A percentile compares a stretch with the other conserved stretches of the same genome.
These are phyloP conservation scores for Pegoplata infirma DNA, from an alignment of 2,888 invertebrate genomes.

Conservation along the genomic window DNA sequence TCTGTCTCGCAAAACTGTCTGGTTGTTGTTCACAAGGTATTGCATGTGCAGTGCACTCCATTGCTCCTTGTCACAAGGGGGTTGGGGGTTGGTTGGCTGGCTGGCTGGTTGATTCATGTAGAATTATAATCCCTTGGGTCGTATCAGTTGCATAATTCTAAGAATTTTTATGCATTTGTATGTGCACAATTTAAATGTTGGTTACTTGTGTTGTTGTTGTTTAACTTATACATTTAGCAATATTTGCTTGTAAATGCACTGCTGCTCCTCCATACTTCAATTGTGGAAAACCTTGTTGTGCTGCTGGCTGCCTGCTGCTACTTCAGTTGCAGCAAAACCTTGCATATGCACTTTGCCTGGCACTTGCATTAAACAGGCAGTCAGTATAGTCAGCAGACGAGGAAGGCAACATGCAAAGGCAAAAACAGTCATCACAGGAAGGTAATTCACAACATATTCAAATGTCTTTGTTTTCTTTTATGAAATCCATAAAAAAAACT, in stretches of 20 bases:
- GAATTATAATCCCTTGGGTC: slow-evolving; percentile 13
- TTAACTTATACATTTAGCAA: too few species aligned
- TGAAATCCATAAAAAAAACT: too few species aligned
- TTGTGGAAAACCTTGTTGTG: slow-evolving; percentile 6
- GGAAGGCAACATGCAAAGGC: slow-evolving; percentile 10
- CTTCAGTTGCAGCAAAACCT: slow-evolving; percentile 8
- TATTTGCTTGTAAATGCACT: too few species aligned
- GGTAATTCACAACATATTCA: slow-evolving; percentile 55
- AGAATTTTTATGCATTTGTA: slow-evolving; percentile 1
- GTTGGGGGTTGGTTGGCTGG: too few species aligned
- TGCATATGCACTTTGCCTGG: slow-evolving; percentile 54
- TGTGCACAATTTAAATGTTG: neutral
- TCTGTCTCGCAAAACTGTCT: neutral
- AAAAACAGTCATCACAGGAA: slow-evolving; percentile 37
- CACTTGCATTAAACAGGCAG: slow-evolving; percentile 43
- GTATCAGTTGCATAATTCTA: slow-evolving; percentile 16
- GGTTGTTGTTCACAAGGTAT: neutral
- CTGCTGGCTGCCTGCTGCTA: neutral
- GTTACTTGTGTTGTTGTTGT: neutral
- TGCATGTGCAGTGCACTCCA: neutral
- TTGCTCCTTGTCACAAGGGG: neutral
- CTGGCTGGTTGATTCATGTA: neutral
- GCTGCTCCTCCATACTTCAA: neutral
- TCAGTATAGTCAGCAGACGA: neutral
- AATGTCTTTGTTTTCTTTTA: slow-evolving; percentile 56